Evolutionary conservation across 1,140 invertebrate species (phyloP), one percentile per base, ranked within the genome.

Genomic region (Drosophila navojoa): DNA sequence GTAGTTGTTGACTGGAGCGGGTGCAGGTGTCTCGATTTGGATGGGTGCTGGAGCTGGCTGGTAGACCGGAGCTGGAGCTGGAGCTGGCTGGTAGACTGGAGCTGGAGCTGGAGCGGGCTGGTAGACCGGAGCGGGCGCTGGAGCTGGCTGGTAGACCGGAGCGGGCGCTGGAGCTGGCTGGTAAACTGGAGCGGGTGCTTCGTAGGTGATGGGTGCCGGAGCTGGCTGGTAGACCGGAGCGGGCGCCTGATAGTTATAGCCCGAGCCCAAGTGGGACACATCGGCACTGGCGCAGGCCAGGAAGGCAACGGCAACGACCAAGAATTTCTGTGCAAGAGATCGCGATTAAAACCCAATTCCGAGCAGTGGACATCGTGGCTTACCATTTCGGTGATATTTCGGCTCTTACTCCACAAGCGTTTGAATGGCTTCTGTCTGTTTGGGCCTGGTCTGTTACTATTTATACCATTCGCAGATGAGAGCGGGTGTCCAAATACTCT

Each of bases 241-340:
- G 13, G 79, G 81, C 1, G 86, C 69, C 10, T 74, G 50, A 19
- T 86, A 86, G 62, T 90, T 73, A 50, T 86, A 82, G 6, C 81
- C 81, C 63, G 90, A 80, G 0, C 78, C 68, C 74, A 90, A 10
- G 9, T 90, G 79, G 54, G 87, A 78, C 13, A 90, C 87, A 84
- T 90, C 87, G 29, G 79, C 87, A 60, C 77, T 81, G 55, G 77
- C 87, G 60, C 52, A 78, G n/a, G 82, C 87, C 87, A 90, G 55
- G 40, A 90, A 86, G 82, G 87, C 82, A 61, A 90, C 81, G 55
- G 80, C 72, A 45, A 87, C 64, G 60, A 84, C 45, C 49, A 90
- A 47, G 80, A 90, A 84, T 84, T 87, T 90, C 87, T 90, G 22
- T 25, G 63, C 16, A 52, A 22, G 27, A 15, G 19, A 68, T 29